Percentiles rank a stretch among this genome's conserved stretches.
Conservation (phyloP, 2,113 vertebrate genomes). For the Nerophis ophidion region DNA sequence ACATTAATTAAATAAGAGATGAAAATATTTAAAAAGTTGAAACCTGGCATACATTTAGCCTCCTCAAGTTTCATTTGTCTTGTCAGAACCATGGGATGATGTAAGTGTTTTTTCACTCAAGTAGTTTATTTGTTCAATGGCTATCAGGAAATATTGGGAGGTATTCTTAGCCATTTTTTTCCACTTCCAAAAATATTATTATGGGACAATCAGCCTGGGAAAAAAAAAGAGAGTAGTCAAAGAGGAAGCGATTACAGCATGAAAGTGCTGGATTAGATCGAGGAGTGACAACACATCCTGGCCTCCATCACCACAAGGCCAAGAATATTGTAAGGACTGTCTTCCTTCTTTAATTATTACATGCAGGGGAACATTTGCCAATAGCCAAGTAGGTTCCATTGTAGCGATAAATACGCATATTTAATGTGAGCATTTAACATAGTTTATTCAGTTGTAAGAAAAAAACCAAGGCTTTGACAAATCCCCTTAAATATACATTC, state of each 20-base stretch:
- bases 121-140: constrained; percentile 15
- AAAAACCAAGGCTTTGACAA: no score
- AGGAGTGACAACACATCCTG: constrained; percentile 14
- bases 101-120: not conserved
- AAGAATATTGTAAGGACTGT: constrained; percentile 7
- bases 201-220: constrained; percentile 10
- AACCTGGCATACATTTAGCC: not conserved
- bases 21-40: not conserved
- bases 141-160: constrained; percentile 4
- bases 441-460: no score
- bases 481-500: no score
- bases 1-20: not conserved
- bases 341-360: not conserved
- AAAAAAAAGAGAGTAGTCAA: constrained; percentile 8
- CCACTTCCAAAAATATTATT: constrained; percentile 11
- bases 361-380: not conserved
- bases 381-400: not conserved
- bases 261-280: not conserved
- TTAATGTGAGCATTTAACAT: not conserved
- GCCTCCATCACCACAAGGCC: constrained; percentile 5
- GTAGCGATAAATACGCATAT: not conserved
- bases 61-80: not conserved
- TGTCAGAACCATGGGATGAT: not conserved
- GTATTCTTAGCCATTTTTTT: constrained; percentile 1
- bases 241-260: constrained; percentile 6